These are phyloP conservation scores for Malurus alboscapulatus DNA, from an alignment of 2,113 vertebrate genomes.

Conservation along the genomic window DNA sequence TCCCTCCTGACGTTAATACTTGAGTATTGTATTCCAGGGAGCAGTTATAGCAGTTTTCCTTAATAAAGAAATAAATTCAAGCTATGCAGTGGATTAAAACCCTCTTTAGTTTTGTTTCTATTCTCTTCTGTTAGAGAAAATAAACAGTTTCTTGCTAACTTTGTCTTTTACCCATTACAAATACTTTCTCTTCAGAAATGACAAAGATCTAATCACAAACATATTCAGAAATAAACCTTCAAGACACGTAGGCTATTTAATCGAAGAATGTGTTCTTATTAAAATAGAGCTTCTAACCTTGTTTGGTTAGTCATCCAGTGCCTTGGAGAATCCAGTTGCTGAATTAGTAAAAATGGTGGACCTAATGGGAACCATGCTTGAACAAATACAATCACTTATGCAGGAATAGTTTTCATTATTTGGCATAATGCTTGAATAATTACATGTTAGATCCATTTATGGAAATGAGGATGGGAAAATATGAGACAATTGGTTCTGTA, in stretches of 20 bases:
- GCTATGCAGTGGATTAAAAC: background rate
- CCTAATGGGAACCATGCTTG: background rate
- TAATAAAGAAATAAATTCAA: background rate
- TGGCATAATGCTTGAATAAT: background rate
- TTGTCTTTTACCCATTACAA: background rate
- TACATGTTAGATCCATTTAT: background rate
- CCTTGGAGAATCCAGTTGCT: background rate
- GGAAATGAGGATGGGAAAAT: background rate
- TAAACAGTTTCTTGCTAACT: background rate
- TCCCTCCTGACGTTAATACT: background rate
- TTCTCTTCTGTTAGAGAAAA: background rate
- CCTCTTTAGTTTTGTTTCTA: background rate
- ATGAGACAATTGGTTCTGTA: background rate
- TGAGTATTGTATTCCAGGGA: background rate
- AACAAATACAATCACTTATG: background rate
- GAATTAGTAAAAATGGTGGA: background rate
- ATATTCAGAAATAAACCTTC: background rate
- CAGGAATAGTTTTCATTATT: background rate
- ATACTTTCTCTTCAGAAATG: background rate
- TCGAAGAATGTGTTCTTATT: background rate
- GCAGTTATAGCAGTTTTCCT: background rate
- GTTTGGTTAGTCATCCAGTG: background rate
- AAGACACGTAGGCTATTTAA: background rate
- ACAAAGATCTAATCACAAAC: background rate
- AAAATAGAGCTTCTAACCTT: background rate